Evolutionary conservation across 2,888 invertebrate genomes (phyloP).

Genomic region (Amphimallon solstitiale): DNA sequence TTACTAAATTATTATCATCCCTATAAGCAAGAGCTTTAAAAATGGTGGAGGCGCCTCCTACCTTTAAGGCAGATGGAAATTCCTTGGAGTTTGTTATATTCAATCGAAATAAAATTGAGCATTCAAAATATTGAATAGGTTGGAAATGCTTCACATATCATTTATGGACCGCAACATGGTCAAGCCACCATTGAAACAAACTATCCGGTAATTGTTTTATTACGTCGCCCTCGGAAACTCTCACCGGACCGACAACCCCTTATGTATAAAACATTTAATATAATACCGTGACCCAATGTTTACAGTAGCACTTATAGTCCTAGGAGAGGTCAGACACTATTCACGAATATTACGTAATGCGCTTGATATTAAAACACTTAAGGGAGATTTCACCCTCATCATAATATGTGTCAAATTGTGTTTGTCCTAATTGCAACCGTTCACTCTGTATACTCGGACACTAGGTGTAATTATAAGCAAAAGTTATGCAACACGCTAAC

Average conservation of each 20-base stretch:
- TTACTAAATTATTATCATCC: no score
- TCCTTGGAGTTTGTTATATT: no score
- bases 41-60: no score
- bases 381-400: conserved; percentile 16
- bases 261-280: conserved; percentile 21
- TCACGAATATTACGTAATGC: conserved; percentile 16
- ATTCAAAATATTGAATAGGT: no score
- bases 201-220: background rate
- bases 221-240: background rate
- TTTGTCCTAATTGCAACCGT: conserved; percentile 21
- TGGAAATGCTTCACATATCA: no score
- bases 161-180: no score
- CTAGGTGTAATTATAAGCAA: background rate
- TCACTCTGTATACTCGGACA: background rate
- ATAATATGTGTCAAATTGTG: conserved; percentile 30
- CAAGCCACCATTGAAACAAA: no score
- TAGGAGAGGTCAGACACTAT: background rate
- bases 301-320: background rate
- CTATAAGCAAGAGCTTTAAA: no score
- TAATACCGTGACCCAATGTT: conserved; percentile 2
- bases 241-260: conserved; percentile 3
- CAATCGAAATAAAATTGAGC: no score
- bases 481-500: background rate
- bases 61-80: no score
- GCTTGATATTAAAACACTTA: conserved; percentile 17